phyloP scores from a whole-genome alignment of 2,888 invertebrate species.

The Atethmia centrago region DNA sequence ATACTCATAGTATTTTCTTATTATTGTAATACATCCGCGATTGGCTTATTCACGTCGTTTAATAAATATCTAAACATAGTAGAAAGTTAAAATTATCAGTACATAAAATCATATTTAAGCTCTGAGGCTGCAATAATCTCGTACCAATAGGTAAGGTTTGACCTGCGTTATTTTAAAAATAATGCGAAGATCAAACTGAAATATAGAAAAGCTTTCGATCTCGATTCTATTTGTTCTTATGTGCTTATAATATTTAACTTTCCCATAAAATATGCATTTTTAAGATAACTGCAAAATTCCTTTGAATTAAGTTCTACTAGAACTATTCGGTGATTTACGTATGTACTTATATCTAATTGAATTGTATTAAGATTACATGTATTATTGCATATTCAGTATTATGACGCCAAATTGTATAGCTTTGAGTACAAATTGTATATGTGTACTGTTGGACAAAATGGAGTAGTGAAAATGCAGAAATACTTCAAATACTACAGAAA shows the following conservation, averaged over 20 bases:
- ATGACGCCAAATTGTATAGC: slow-evolving; percentile 74
- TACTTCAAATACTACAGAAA: background rate
- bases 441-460: slow-evolving; percentile 32
- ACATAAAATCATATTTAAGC: background rate
- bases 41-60: slow-evolving; percentile 44
- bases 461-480: slow-evolving; percentile 26
- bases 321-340: slow-evolving; percentile 23
- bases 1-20: slow-evolving; percentile 68
- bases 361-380: slow-evolving; percentile 55
- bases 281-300: slow-evolving; percentile 32
- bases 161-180: background rate
- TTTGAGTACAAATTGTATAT: slow-evolving; percentile 63
- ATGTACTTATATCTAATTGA: slow-evolving; percentile 47
- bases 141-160: background rate
- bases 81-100: slow-evolving; percentile 24
- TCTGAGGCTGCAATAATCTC: background rate
- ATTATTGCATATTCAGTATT: slow-evolving; percentile 75
- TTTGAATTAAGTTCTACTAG: slow-evolving; percentile 28
- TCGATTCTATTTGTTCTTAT: too few species aligned
- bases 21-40: slow-evolving; percentile 52
- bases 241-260: slow-evolving; percentile 38
- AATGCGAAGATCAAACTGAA: background rate
- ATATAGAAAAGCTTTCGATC: background rate
- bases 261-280: slow-evolving; percentile 35
- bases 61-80: slow-evolving; percentile 12